phyloP scores from a whole-genome alignment of 2,888 invertebrate genomes.

The Eucera pruinosa region DNA sequence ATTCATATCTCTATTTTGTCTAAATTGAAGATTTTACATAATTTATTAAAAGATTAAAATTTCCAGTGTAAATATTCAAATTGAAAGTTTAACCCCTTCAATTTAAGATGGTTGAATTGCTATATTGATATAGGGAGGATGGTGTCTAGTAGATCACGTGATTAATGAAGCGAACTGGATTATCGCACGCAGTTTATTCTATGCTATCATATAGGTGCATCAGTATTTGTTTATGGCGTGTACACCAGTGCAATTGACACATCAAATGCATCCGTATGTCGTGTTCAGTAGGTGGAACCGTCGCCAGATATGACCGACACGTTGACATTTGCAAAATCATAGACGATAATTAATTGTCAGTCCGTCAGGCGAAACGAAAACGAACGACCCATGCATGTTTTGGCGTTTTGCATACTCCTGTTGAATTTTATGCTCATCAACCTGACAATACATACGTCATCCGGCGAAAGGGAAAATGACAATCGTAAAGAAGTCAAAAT shows the following conservation, averaged over 20 bases:
- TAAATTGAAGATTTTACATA: too few species aligned
- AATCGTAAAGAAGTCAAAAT: not conserved
- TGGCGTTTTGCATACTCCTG: not conserved
- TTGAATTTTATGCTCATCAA: slow-evolving; percentile 17
- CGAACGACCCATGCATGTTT: slow-evolving; percentile 6
- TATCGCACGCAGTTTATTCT: slow-evolving; percentile 30
- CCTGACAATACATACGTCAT: not conserved
- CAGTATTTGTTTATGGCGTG: slow-evolving; percentile 50
- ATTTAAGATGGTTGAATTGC: too few species aligned
- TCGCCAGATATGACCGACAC: slow-evolving; percentile 43
- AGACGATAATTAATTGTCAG: slow-evolving; percentile 67
- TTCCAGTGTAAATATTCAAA: too few species aligned
- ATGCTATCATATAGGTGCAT: slow-evolving; percentile 9
- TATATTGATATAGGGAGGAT: too few species aligned
- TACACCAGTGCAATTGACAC: slow-evolving; percentile 56
- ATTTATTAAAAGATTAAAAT: too few species aligned
- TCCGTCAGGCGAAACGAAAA: slow-evolving; percentile 33
- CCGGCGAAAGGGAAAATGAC: not conserved
- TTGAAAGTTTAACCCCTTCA: too few species aligned
- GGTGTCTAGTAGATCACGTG: not conserved
- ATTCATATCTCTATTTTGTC: too few species aligned
- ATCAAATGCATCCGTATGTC: slow-evolving; percentile 50
- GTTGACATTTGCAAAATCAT: slow-evolving; percentile 64
- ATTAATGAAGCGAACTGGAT: slow-evolving; percentile 5
- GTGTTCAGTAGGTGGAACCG: slow-evolving; percentile 31